These are phyloP conservation scores for Camponotus floridanus DNA, from an alignment of 1,140 invertebrate genomes.

Conservation along the genomic window DNA sequence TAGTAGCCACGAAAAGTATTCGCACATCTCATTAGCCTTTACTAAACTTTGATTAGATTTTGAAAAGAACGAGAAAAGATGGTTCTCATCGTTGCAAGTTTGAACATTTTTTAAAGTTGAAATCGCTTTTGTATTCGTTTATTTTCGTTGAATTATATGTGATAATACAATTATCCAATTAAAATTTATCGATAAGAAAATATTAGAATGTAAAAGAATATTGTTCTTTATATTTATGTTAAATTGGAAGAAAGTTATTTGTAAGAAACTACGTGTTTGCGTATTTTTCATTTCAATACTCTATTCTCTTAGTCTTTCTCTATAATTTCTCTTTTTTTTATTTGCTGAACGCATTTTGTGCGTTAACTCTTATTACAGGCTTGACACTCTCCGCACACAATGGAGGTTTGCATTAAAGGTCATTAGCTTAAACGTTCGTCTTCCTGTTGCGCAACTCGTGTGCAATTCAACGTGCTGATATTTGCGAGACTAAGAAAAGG, in stretches of 20 bases:
- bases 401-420: conserved; percentile 78
- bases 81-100: background rate
- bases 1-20: background rate
- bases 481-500: conserved; percentile 45
- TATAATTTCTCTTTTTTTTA: conserved; percentile 48
- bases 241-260: background rate
- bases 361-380: conserved; percentile 68
- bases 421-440: conserved; percentile 80
- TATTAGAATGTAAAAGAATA: background rate
- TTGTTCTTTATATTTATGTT: background rate
- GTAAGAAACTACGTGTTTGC: background rate
- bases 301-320: background rate
- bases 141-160: background rate
- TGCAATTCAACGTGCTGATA: conserved; percentile 72
- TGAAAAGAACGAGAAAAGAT: background rate
- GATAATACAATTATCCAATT: background rate
- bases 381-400: conserved; percentile 67
- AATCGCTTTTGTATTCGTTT: background rate
- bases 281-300: background rate
- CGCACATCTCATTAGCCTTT: background rate
- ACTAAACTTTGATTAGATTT: conserved; percentile 62
- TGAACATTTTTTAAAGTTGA: conserved; percentile 17
- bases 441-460: conserved; percentile 78
- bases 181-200: background rate
- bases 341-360: conserved; percentile 69